Percentiles rank a stretch among this genome's conserved stretches.
These are phyloP conservation scores for Dynastes hyllus DNA, from an alignment of 2,888 invertebrate species.

Conservation along the genomic window DNA sequence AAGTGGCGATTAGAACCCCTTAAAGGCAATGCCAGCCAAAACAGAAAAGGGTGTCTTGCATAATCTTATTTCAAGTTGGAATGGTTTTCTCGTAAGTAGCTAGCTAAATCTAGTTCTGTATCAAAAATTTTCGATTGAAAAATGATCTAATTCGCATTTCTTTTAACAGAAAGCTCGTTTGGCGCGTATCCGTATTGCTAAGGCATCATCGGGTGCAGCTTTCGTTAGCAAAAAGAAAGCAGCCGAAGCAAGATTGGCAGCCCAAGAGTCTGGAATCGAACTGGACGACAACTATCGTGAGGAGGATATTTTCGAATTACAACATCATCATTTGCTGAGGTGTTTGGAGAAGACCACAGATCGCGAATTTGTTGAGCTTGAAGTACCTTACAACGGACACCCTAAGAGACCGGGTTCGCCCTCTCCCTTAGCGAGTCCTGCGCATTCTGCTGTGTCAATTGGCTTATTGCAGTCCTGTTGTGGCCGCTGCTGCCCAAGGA, in stretches of 20 bases:
- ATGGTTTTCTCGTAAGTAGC: neutral
- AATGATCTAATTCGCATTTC: constrained; percentile 29
- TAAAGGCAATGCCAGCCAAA: too few relatives aligned
- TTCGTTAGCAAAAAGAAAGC: constrained; percentile 99
- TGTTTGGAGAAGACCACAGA: constrained; percentile 99
- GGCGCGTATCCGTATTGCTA: constrained; percentile 98
- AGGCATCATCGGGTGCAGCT: constrained; percentile 98
- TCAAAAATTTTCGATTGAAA: neutral
- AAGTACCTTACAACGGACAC: constrained; percentile 94
- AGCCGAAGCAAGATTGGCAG: constrained; percentile 94
- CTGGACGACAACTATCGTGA: constrained; percentile 91
- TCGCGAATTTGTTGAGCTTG: constrained; percentile 97
- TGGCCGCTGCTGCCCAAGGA: constrained; percentile 87
- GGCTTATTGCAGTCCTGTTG: constrained; percentile 88
- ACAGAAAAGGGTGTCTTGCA: too few relatives aligned
- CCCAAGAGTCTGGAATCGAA: constrained; percentile 94
- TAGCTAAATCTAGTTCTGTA: constrained; percentile 3
- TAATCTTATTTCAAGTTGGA: too few relatives aligned
- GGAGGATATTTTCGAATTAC: constrained; percentile 98
- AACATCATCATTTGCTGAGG: constrained; percentile 97
- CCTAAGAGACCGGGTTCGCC: constrained; percentile 93
- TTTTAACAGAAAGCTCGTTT: constrained; percentile 94
- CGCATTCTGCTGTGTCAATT: constrained; percentile 81
- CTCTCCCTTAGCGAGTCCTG: constrained; percentile 89
- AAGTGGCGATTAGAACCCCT: too few relatives aligned